Conservation (phyloP, 1,140 invertebrate species). For the Saccostrea cuccullata region DNA sequence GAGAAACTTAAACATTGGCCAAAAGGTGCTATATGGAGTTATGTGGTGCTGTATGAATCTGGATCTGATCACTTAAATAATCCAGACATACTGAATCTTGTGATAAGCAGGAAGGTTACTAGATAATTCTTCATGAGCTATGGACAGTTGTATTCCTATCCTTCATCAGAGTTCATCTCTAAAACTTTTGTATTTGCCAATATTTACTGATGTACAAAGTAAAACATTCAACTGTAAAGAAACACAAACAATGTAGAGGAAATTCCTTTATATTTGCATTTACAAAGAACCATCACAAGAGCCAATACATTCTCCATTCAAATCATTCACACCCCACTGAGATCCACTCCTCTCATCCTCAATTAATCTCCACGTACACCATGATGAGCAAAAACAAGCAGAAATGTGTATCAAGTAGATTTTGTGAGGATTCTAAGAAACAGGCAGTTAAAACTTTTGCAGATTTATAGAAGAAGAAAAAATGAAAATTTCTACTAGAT, state of each 20-base stretch:
- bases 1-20: too few species aligned
- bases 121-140: too few species aligned
- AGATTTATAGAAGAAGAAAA: not conserved
- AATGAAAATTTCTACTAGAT: slow-evolving; percentile 1
- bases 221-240: not conserved
- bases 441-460: slow-evolving; percentile 7
- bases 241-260: slow-evolving; percentile 22
- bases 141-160: too few species aligned
- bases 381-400: slow-evolving; percentile 36
- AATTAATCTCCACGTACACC: not conserved
- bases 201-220: too few species aligned
- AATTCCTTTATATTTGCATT: slow-evolving; percentile 36
- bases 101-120: too few species aligned
- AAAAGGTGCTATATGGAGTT: too few species aligned
- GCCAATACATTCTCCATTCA: slow-evolving; percentile 16
- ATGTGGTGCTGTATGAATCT: too few species aligned
- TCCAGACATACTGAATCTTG: too few species aligned
- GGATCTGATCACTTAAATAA: too few species aligned
- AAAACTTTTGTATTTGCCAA: too few species aligned
- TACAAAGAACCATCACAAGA: slow-evolving; percentile 33
- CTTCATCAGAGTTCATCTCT: too few species aligned
- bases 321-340: slow-evolving; percentile 9
- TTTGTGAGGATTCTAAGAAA: not conserved
- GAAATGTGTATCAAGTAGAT: slow-evolving; percentile 25
- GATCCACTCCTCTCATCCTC: not conserved